phyloP scores from a whole-genome alignment of 92 coral and sea anemone species.

The Actinernus sp. region DNA sequence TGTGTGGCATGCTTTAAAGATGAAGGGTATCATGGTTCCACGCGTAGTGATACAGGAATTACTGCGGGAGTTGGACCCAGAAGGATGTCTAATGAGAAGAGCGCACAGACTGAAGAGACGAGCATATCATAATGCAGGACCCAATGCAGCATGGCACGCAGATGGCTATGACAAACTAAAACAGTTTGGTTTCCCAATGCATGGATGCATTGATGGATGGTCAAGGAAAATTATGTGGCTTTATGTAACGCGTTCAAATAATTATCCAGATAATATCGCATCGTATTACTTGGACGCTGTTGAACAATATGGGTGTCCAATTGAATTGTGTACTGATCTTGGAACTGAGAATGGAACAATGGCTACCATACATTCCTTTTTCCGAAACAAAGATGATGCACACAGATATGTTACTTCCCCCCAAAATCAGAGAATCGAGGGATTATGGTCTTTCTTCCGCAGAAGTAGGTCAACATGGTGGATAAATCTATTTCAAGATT shows the following conservation, averaged over 20 bases:
- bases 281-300: conserved; percentile 38
- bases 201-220: conserved; percentile 62
- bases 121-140: conserved; percentile 50
- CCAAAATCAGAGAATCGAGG: conserved; percentile 40
- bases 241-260: conserved; percentile 48
- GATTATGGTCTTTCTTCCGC: conserved; percentile 46
- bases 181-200: conserved; percentile 56
- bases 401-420: conserved; percentile 34
- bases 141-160: conserved; percentile 50
- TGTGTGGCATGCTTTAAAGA: conserved; percentile 58
- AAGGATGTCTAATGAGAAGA: no score
- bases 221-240: conserved; percentile 50
- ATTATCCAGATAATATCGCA: conserved; percentile 48
- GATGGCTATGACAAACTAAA: conserved; percentile 54
- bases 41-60: conserved; percentile 33
- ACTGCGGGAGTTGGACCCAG: no score
- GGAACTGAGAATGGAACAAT: conserved; percentile 55
- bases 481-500: conserved; percentile 30
- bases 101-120: no score
- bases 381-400: conserved; percentile 12
- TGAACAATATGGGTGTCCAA: conserved; percentile 43
- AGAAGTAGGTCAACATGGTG: conserved; percentile 48
- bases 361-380: conserved; percentile 42
- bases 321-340: conserved; percentile 33
- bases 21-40: conserved; percentile 40